These are phyloP conservation scores for Haemorhous mexicanus DNA, from an alignment of 2,113 vertebrate genomes.

Conservation along the genomic window DNA sequence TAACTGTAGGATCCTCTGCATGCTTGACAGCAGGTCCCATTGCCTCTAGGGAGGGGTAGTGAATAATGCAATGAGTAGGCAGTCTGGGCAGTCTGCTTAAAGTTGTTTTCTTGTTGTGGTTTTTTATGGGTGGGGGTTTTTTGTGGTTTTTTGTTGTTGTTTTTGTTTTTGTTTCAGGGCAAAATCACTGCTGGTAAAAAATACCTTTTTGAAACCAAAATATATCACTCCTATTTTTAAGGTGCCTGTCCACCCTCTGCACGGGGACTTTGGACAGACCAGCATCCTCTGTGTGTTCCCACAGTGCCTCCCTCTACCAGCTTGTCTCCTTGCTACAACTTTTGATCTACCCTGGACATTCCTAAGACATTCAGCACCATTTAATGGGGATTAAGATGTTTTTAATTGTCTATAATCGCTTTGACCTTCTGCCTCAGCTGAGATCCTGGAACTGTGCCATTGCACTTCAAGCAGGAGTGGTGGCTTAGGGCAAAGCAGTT, in stretches of 20 bases:
- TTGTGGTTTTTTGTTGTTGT: too few relatives aligned
- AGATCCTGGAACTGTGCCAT: not conserved
- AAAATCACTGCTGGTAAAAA: not conserved
- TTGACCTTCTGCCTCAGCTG: not conserved
- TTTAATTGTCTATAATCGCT: constrained; percentile 30
- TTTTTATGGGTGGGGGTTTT: too few relatives aligned
- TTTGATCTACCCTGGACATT: not conserved
- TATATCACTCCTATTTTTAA: not conserved
- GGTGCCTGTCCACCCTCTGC: fast-evolving
- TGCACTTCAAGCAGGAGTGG: not conserved
- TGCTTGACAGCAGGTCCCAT: not conserved
- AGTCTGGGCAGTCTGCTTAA: not conserved
- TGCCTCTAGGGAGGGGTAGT: not conserved
- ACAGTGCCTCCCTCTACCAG: not conserved
- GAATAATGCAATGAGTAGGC: not conserved
- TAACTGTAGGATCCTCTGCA: not conserved
- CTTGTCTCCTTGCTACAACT: not conserved
- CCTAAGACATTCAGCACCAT: not conserved
- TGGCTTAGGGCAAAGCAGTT: not conserved
- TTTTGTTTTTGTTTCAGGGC: not conserved
- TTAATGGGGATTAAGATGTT: not conserved
- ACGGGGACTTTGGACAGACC: not conserved
- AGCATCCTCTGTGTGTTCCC: not conserved
- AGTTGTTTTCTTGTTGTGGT: not conserved
- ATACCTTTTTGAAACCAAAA: not conserved